Conservation (phyloP, 2,888 invertebrate species). For the Rutpela maculata region DNA sequence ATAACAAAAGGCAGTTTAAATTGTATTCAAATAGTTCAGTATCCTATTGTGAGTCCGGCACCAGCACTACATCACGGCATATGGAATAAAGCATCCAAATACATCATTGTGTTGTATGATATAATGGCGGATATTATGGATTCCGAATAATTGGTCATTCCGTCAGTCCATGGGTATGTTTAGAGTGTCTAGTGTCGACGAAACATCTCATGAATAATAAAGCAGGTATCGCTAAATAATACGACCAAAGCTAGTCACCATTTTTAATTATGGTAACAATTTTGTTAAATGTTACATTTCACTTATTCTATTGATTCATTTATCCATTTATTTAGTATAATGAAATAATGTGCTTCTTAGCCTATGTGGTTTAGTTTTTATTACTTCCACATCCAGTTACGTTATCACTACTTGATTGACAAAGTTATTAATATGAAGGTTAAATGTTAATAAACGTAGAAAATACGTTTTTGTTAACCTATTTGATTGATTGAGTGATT, state of each 20-base stretch:
- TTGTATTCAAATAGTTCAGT: constrained; percentile 16
- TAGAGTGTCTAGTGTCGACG: neutral
- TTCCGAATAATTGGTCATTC: neutral
- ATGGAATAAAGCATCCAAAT: neutral
- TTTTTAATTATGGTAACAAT: neutral
- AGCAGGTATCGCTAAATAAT: neutral
- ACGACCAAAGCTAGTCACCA: neutral
- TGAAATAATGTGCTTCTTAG: too few species aligned
- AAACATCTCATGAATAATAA: neutral
- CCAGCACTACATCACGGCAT: neutral
- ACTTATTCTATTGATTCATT: too few species aligned
- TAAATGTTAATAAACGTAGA: too few species aligned
- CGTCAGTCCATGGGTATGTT: neutral
- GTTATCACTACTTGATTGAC: too few species aligned
- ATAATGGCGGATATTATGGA: constrained; percentile 11
- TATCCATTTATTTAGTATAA: too few species aligned
- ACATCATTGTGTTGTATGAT: neutral
- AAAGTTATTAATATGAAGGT: too few species aligned
- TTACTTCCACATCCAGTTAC: too few species aligned
- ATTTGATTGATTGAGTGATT: too few species aligned
- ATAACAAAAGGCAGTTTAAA: constrained; percentile 15
- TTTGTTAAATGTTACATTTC: neutral
- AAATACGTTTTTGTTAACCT: too few species aligned
- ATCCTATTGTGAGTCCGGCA: constrained; percentile 16
- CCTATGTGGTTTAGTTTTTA: too few species aligned